Base-by-base conservation (phyloP, 2,888 invertebrate genomes). In the Drosophila prolongata region DNA sequence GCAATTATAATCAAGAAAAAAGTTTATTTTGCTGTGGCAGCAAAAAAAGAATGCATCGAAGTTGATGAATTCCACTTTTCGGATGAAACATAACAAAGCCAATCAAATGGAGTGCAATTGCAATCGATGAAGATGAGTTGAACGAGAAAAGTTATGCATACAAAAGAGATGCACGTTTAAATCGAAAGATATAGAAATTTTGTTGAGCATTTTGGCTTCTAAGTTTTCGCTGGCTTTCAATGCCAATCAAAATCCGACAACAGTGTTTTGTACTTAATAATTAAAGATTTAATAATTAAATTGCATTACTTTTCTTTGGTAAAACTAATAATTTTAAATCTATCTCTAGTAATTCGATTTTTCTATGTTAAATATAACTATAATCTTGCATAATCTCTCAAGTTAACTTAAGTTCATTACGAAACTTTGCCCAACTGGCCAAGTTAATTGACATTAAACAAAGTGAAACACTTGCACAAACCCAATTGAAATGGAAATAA, bases 401-500 rank as follows among this genome's bases (percentile, higher is more conserved):
- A n/a, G 35, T 19, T 30, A 58, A 40, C 19, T 40, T 55, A 34
- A 14, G 24, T 52, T 57, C 35, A 44, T 65, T 65, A 52, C 16
- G 35, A 66, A 47, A 64, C 19, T 30, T 46, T 14, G 46, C 27
- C 46, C 44, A 59, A 42, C 46, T 34, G 60, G 44, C 38, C 44
- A 60, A 62, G 61, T 68, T 68, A 52, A 50, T 65, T 44, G 44
- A 24, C 27, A 47, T 42, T 35, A 49, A 54, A 67, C 47, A 60
- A 62, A 61, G 50, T 46, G 35, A 62, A 71, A 78, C 79, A 79
- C 71, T 80, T 78, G 80, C 62, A 58, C 79, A 78, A 78, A 74
- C 59, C 57, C 19, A 49, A 49, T 52, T 42, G 42, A 35, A 62
- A 72, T 42, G 54, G 13, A 42, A 64, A 72, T 38, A 71, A 46